A percentile compares a stretch with the other conserved stretches of the same genome.
Evolutionary conservation across 1,140 invertebrate species (phyloP).

Genomic region (Lucilia cuprina): DNA sequence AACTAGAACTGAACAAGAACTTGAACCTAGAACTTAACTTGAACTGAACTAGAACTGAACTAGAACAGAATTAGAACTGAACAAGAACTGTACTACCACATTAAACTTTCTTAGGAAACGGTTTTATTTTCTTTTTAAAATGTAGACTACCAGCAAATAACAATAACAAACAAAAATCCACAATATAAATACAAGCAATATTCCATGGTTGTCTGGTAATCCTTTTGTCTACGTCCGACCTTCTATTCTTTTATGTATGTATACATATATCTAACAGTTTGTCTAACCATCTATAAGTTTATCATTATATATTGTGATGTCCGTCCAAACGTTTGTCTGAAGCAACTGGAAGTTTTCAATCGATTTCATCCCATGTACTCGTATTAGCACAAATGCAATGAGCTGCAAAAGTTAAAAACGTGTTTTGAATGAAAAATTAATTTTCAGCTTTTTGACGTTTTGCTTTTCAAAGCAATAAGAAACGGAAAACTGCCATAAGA

Average conservation of each 20-base stretch:
- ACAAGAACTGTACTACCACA: too few species aligned
- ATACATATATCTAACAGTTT: neutral
- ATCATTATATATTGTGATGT: neutral
- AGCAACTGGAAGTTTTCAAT: neutral
- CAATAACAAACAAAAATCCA: neutral
- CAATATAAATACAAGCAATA: neutral
- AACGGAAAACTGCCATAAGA: neutral
- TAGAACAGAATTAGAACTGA: too few species aligned
- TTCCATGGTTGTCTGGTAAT: neutral
- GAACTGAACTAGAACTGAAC: too few species aligned
- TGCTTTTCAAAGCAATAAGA: neutral
- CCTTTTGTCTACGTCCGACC: neutral
- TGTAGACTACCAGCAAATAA: neutral
- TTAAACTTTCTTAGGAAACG: neutral
- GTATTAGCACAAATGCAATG: neutral
- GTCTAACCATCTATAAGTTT: neutral
- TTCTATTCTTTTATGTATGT: neutral
- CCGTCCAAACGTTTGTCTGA: neutral
- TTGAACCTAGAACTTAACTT: too few species aligned
- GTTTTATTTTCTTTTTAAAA: neutral
- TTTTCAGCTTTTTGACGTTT: constrained; percentile 3
- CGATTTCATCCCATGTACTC: neutral
- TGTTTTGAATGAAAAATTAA: constrained; percentile 15
- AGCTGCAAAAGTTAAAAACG: constrained; percentile 10
- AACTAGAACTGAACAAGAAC: too few species aligned